Conservation (phyloP, 2,113 vertebrate species). For the Bothrops jararaca region DNA sequence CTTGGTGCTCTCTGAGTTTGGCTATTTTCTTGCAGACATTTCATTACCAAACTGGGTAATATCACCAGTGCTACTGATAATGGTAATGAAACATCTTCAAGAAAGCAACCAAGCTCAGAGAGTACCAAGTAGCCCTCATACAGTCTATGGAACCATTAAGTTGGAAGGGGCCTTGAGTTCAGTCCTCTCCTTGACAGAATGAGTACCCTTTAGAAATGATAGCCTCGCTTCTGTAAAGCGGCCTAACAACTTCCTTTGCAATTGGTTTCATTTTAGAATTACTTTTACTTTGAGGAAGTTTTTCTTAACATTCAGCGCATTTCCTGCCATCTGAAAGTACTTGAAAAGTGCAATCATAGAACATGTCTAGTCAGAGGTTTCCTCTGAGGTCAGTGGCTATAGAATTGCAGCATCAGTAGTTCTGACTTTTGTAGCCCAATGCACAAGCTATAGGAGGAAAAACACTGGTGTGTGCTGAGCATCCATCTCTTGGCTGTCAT, state of each 20-base stretch:
- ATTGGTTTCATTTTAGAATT: neutral
- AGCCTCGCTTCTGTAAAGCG: neutral
- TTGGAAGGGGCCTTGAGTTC: neutral
- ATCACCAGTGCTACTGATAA: neutral
- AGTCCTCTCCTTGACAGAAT: neutral
- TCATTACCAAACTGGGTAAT: neutral
- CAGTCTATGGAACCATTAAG: neutral
- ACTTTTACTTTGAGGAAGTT: neutral
- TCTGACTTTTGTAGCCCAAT: neutral
- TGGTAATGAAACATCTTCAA: neutral
- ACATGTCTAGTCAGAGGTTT: neutral
- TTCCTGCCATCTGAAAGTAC: neutral
- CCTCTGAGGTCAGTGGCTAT: neutral
- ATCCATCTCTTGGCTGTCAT: neutral
- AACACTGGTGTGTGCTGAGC: neutral
- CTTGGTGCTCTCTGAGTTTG: neutral
- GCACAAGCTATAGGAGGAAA: neutral
- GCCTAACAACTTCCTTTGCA: neutral
- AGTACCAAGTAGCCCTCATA: neutral
- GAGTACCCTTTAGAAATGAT: neutral
- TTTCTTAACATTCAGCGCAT: neutral
- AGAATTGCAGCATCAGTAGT: neutral
- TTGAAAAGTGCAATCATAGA: neutral
- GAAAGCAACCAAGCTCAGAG: neutral
- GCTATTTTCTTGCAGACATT: neutral